These are phyloP conservation scores for Hyppa rectilinea DNA, from an alignment of 2,888 invertebrate species.

Conservation along the genomic window DNA sequence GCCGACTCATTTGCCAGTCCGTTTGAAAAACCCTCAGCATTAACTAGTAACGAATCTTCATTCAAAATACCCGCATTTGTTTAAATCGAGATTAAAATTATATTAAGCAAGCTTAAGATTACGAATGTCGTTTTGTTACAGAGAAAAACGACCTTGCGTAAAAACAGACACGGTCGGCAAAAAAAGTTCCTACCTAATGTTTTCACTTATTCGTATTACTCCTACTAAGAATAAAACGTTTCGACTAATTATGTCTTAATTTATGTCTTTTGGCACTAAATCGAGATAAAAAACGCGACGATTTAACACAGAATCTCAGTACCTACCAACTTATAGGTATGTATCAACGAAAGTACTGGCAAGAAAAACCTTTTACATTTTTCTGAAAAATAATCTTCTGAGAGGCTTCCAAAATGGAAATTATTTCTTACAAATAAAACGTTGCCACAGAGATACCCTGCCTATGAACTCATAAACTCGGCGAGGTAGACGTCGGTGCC, in stretches of 20 bases:
- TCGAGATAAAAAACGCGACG: conserved; percentile 36
- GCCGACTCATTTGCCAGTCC: conserved; percentile 86
- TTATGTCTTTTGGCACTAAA: conserved; percentile 53
- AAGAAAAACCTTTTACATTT: conserved; percentile 54
- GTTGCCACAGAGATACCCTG: conserved; percentile 76
- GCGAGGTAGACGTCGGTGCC: conserved; percentile 76
- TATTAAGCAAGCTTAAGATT: conserved; percentile 24
- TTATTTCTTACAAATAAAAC: conserved; percentile 78
- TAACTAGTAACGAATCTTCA: conserved; percentile 75
- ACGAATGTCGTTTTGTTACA: conserved; percentile 18
- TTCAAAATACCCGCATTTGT: conserved; percentile 62
- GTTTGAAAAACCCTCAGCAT: conserved; percentile 82
- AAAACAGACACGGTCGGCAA: conserved; percentile 9
- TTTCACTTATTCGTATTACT: conserved; percentile 42
- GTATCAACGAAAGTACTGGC: conserved; percentile 35
- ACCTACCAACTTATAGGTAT: conserved; percentile 23
- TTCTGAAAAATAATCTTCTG: conserved; percentile 61
- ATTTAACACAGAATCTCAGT: conserved; percentile 25
- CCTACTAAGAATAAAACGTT: conserved; percentile 41
- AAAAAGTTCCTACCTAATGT: conserved; percentile 35
- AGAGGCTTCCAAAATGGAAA: conserved; percentile 70
- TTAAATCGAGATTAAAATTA: conserved; percentile 31
- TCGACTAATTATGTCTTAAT: conserved; percentile 51
- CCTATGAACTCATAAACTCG: conserved; percentile 83
- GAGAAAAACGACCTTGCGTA: conserved; percentile 25